Base-by-base conservation (phyloP, 2,113 vertebrate genomes). In the Barnardius zonarius region DNA sequence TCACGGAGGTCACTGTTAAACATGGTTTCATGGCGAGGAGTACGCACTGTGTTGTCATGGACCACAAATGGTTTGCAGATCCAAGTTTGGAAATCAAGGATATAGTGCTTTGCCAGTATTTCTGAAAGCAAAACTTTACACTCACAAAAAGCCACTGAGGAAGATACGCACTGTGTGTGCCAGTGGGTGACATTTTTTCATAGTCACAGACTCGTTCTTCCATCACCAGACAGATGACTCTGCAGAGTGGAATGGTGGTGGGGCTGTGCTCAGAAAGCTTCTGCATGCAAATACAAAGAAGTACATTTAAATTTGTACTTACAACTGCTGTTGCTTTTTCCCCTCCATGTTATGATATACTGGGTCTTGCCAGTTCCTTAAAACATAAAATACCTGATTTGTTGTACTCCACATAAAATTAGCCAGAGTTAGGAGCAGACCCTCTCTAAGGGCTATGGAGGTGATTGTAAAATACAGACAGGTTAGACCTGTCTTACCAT, bases 11-110 rank as follows among this genome's bases (percentile, higher is more conserved):
- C 86, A 48, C 55, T 17, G 2, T 75, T 82, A 61, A 68, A 76
- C 52, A 15, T 33, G 24, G 66, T 79, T 89, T 91, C 66, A 25
- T 37, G 69, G 83, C 0, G 0, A 69, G 75, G 83, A 59, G 44
- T 49, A 37, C 0, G 17, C 52, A 12, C 39, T 83, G 70, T 76
- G 72, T 54, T 88, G 85, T 83, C 75, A 52, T 2, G 70, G 41
- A 66, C 75, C 86, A 84, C 86, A 95, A 86, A 88, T 84, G 39
- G 39, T 84, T 93, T 91, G 77, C 93, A 91, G 91, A 91, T 73
- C 51, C 57, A 23, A 84, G 48, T 68, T 33, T 82, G 77, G 69
- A 81, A 96, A 84, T 76, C 18, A 6, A 24, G 62, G 30, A 72
- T 70, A 81, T 84, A 3, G 8, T n/a, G 48, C 66, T 86, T 76